Conservation (phyloP, 2,113 vertebrate genomes). For the Craseonycteris thonglongyai region DNA sequence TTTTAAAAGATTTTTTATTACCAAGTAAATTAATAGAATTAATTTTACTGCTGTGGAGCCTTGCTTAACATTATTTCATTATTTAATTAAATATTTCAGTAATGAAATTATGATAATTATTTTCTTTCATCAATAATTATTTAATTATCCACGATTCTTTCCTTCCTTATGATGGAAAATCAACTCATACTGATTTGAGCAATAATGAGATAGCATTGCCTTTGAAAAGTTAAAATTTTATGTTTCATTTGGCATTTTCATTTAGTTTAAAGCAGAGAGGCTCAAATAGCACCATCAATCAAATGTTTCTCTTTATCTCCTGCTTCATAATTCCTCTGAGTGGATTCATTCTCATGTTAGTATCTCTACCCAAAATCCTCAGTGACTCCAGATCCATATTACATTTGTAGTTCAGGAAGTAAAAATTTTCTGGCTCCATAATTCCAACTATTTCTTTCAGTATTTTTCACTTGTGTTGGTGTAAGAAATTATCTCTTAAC, state of each 20-base stretch:
- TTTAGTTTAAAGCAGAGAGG: background rate
- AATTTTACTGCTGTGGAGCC: background rate
- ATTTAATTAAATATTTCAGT: background rate
- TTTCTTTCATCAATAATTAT: background rate
- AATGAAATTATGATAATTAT: background rate
- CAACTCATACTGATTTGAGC: background rate
- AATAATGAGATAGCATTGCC: background rate
- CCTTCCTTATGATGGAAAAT: background rate
- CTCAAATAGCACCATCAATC: background rate
- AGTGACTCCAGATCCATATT: background rate
- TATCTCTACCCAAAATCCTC: background rate
- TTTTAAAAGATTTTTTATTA: background rate
- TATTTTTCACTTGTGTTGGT: background rate
- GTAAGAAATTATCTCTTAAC: background rate
- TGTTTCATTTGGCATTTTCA: background rate
- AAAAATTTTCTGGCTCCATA: slow-evolving; percentile 27
- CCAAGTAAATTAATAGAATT: background rate
- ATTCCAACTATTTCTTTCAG: background rate
- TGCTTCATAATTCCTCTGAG: background rate
- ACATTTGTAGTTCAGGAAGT: slow-evolving; percentile 19
- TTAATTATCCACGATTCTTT: background rate
- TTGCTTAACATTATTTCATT: background rate
- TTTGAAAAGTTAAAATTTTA: background rate
- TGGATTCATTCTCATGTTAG: background rate
- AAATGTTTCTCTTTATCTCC: background rate